Conservation (phyloP, 1,140 invertebrate species). For the Chrysomallon squamiferum region DNA sequence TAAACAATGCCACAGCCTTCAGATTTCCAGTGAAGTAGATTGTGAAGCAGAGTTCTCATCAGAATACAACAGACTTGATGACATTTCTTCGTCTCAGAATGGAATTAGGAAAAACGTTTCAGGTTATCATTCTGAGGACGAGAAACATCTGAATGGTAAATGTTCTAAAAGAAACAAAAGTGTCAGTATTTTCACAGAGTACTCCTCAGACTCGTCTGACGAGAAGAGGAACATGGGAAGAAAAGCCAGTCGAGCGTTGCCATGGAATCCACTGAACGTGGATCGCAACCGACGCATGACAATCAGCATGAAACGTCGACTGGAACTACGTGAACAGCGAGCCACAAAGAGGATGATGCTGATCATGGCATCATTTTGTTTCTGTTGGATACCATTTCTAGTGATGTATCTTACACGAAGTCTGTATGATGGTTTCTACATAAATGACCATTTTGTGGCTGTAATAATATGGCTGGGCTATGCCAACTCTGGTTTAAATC, state of each 20-base stretch:
- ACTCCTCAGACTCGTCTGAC: slow-evolving; percentile 3
- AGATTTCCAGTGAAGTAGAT: too few relatives aligned
- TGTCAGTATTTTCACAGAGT: slow-evolving; percentile 16
- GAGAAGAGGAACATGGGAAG: slow-evolving; percentile 2
- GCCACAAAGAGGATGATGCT: slow-evolving; percentile 95
- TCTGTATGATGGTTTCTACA: slow-evolving; percentile 46
- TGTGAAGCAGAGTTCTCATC: too few relatives aligned
- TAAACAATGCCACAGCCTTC: neutral
- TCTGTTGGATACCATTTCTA: slow-evolving; percentile 98
- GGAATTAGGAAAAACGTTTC: neutral
- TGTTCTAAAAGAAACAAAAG: slow-evolving; percentile 15
- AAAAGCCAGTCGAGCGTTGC: slow-evolving; percentile 14
- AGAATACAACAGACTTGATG: too few relatives aligned
- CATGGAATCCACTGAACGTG: slow-evolving; percentile 11
- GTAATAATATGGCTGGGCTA: slow-evolving; percentile 90
- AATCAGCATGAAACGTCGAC: slow-evolving; percentile 48
- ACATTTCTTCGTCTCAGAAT: neutral
- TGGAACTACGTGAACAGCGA: slow-evolving; percentile 83
- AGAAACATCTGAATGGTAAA: neutral
- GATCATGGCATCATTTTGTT: slow-evolving; percentile 98
- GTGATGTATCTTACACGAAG: slow-evolving; percentile 70
- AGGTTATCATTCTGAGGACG: neutral
- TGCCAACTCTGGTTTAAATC: slow-evolving; percentile 95
- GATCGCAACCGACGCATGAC: slow-evolving; percentile 28
- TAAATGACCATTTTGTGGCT: slow-evolving; percentile 47